phyloP scores from a whole-genome alignment of 2,888 invertebrate species.

The Xestoiulus laeticollis region DNA sequence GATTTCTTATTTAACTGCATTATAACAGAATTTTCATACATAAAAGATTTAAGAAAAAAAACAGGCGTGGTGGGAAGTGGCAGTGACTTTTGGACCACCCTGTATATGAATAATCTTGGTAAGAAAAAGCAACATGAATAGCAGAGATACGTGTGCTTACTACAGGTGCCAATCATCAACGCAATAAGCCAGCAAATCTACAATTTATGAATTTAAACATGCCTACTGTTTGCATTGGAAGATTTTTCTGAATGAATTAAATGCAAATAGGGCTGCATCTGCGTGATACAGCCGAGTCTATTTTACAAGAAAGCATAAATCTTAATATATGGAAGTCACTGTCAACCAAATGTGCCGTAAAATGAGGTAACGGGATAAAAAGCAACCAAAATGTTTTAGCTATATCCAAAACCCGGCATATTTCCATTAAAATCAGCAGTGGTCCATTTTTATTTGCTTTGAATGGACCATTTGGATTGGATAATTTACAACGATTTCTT shows the following conservation, averaged over 20 bases:
- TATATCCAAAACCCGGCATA: background rate
- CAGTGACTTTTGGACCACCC: too few relatives aligned
- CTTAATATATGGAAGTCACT: background rate
- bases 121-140: too few relatives aligned
- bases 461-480: slow-evolving; percentile 26
- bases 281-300: background rate
- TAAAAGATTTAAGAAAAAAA: too few relatives aligned
- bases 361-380: slow-evolving; percentile 8
- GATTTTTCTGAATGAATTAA: background rate
- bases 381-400: background rate
- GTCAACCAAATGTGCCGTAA: slow-evolving; percentile 12
- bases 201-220: background rate
- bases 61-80: too few relatives aligned
- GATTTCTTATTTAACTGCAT: too few relatives aligned
- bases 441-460: slow-evolving; percentile 4
- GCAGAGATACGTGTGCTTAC: too few relatives aligned
- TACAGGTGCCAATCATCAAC: too few relatives aligned
- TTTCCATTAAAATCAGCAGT: slow-evolving; percentile 11
- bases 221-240: background rate
- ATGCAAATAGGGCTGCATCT: background rate
- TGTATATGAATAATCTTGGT: too few relatives aligned
- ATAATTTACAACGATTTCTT: slow-evolving; percentile 20
- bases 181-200: too few relatives aligned
- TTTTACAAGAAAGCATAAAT: slow-evolving; percentile 12
- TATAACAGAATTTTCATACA: too few relatives aligned